Evolutionary conservation across 2,888 invertebrate species (phyloP), one percentile per base, ranked within the genome.

Genomic region (Nemurella pictetii): DNA sequence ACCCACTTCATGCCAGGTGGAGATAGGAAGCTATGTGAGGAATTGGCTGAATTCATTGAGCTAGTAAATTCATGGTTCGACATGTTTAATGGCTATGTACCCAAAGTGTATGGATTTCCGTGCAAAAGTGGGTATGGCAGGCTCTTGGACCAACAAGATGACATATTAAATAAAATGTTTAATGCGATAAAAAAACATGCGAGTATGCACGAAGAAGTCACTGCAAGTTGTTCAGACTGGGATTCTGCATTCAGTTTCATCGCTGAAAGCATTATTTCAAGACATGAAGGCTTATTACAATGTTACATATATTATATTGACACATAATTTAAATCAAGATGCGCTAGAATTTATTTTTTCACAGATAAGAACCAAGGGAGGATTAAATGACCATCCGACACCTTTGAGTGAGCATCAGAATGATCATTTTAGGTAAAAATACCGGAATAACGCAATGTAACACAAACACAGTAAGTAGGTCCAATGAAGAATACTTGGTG

Each of bases 31-130:
- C 80, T 81, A 80, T 78, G 77, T 25, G 74, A 20, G 77, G 73
- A 85, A 27, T 86, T 86, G 25, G 88, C 87, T 9, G 85, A 88
- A 35, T 88, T 88, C 85, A 85, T 88, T 35, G 86, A 87, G 72
- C 9, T 86, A 36, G 85, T 88, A 0, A 88, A 88, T 85, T 77
- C 73, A 15, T 89, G 89, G 89, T 88, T 88, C 85, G 88, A 88
- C 84, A 35, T 88, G 0, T 85, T 88, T 83, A 88, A 89, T 84
- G 86, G 86, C 0, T 87, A 87, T 73, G 25, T 85, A 30, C 83
- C 81, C 36, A 77, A 36, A 29, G 83, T 80, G 20, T 73, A 0
- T 74, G 35, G 74, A 29, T 72, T 85, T 72, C 78, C 84, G 30
- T 80, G 85, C 20, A 88, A 87, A 86, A 85, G 29, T 81, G 86